These are phyloP conservation scores for Goniozus legneri DNA, from an alignment of 1,140 invertebrate genomes.

Conservation along the genomic window DNA sequence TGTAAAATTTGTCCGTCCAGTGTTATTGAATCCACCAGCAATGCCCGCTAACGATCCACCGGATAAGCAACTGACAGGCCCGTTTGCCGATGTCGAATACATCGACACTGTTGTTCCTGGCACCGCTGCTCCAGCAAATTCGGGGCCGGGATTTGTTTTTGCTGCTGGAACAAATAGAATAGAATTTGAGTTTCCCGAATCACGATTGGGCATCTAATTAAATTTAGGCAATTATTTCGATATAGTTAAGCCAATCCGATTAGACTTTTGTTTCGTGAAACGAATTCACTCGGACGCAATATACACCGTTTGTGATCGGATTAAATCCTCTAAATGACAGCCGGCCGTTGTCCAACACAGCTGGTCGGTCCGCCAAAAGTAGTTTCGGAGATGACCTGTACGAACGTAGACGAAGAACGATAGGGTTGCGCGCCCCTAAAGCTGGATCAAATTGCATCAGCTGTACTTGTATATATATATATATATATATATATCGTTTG, in stretches of 20 bases:
- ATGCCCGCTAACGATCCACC: conserved; percentile 31
- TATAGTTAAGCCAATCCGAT: no score
- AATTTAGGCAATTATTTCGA: no score
- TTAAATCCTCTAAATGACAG: conserved; percentile 30
- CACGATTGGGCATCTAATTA: no score
- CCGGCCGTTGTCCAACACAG: conserved; percentile 39
- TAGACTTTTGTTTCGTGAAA: no score
- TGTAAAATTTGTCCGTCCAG: conserved; percentile 95
- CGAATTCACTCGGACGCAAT: conserved; percentile 17
- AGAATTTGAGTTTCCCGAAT: no score
- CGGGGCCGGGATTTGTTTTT: conserved; percentile 61
- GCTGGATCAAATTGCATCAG: conserved; percentile 34
- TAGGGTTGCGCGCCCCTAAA: conserved; percentile 30
- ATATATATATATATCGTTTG: no score
- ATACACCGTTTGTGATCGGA: conserved; percentile 21
- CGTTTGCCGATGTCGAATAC: conserved; percentile 9
- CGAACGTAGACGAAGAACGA: conserved; percentile 17
- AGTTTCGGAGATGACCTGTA: conserved; percentile 21
- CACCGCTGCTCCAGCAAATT: conserved; percentile 42
- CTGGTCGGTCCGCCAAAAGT: conserved; percentile 32
- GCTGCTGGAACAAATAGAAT: conserved; percentile 64
- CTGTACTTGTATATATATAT: conserved; percentile 15
- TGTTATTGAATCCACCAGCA: conserved; percentile 65
- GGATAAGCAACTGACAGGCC: conserved; percentile 36
- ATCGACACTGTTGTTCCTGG: conserved; percentile 4